Base-by-base conservation (phyloP, 1,140 invertebrate species). In the Gryon sp. region DNA sequence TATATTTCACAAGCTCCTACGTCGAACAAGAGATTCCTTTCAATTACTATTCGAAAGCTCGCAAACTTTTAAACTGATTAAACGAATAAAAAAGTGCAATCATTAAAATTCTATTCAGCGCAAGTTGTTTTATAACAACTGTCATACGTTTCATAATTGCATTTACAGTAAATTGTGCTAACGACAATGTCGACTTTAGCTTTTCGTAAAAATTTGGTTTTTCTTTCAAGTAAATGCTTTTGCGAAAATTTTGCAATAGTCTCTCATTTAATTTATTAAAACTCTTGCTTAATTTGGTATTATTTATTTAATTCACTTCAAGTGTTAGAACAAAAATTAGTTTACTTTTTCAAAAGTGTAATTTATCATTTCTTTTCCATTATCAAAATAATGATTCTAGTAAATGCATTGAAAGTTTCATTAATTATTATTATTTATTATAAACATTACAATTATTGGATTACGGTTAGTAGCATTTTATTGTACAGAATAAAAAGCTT, bases 31-130 rank as follows among this genome's bases (percentile, higher is more conserved):
- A 41, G 59, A 63, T 63, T 52, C 36, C 26, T 63, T 63, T 63
- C 46, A 63, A 63, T 63, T 52, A 63, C 59, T 22, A 63, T 50
- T 40, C 22, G 45, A 52, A 52, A 52, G 45, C 45, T 50, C 16
- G 46, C 46, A 32, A 63, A 63, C 46, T 65, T 65, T 65, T 53
- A 65, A 52, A 53, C 60, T 53, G 60, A 65, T 65, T 52, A 65
- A 65, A 24, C 32, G 46, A 53, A 65, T 52, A 26, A 53, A 65
- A 65, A 65, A 65, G 60, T 22, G 18, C 20, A 41, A 34, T 43
- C 36, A 65, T 65, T 65, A 65, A 65, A 65, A 65, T 65, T 65
- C 50, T 66, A 46, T 66, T 43, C 36, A 18, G 14, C 38, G 11
- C 45, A 43, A 45, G 38, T 28, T 65, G 46, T 53, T 52, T 52